A percentile compares a stretch with the other conserved stretches of the same genome.
Conservation (phyloP, 2,888 invertebrate genomes). For the Epirrhoe alternata region DNA sequence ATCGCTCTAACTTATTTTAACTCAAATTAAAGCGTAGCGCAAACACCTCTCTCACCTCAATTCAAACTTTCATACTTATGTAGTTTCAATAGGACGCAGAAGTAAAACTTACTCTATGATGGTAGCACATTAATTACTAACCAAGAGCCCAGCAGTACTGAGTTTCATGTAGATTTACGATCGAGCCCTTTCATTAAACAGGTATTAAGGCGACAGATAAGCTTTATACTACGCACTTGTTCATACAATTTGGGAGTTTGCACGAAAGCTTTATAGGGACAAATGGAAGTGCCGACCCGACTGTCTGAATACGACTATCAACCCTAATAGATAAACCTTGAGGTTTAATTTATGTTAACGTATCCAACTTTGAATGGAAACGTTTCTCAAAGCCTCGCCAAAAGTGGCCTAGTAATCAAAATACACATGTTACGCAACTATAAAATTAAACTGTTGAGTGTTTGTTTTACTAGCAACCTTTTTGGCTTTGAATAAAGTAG, state of each 20-base stretch:
- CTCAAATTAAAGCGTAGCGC: conserved; percentile 73
- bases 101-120: conserved; percentile 79
- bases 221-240: conserved; percentile 76
- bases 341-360: conserved; percentile 65
- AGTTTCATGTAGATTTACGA: conserved; percentile 83
- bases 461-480: conserved; percentile 25
- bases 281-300: conserved; percentile 70
- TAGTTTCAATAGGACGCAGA: conserved; percentile 77
- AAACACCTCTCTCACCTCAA: conserved; percentile 73
- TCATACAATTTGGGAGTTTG: conserved; percentile 74
- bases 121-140: conserved; percentile 81
- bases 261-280: conserved; percentile 70
- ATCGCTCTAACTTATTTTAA: conserved; percentile 73
- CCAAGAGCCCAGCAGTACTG: conserved; percentile 78
- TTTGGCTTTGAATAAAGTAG: background rate
- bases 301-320: conserved; percentile 64
- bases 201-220: conserved; percentile 83
- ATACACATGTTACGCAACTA: conserved; percentile 37
- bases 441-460: conserved; percentile 38
- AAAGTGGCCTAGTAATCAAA: conserved; percentile 44
- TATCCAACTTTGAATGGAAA: conserved; percentile 56
- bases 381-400: conserved; percentile 45
- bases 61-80: conserved; percentile 77
- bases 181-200: conserved; percentile 84
- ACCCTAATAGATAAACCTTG: conserved; percentile 67